Percentiles rank a stretch among this genome's conserved stretches.
Conservation (phyloP, 2,113 vertebrate genomes). For the Thamnophis sirtalis region DNA sequence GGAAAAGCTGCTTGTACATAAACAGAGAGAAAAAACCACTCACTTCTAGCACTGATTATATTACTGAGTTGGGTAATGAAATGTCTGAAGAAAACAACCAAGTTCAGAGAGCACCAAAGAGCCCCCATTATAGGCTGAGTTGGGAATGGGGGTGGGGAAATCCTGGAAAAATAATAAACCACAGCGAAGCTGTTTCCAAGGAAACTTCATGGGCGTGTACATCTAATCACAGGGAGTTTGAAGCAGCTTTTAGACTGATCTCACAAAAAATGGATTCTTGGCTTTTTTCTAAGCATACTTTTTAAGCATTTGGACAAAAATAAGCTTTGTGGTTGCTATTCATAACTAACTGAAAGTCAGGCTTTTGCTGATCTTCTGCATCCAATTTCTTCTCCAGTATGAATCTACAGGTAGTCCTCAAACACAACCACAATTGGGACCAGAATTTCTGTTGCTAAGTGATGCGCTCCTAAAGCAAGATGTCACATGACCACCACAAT, state of each 20-base stretch:
- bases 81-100: not conserved
- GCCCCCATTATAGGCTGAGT: not conserved
- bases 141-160: rapidly evolving
- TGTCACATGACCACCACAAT: not conserved
- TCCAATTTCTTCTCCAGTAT: not conserved
- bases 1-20: not conserved
- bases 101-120: not conserved
- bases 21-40: not conserved
- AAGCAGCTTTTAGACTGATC: not conserved
- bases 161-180: not conserved
- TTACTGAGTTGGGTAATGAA: not conserved
- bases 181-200: not conserved
- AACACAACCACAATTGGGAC: not conserved
- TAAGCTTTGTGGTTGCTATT: not conserved
- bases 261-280: not conserved
- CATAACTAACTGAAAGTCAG: not conserved
- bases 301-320: not conserved
- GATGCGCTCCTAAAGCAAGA: not conserved
- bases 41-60: not conserved
- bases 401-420: not conserved
- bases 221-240: not conserved
- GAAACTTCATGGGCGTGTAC: not conserved
- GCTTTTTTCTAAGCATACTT: not conserved
- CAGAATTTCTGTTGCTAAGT: not conserved
- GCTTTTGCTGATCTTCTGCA: not conserved